A percentile compares a stretch with the other conserved stretches of the same genome.
These are phyloP conservation scores for Echeneis naucrates DNA, from an alignment of 2,797 vertebrate genomes.

Conservation along the genomic window DNA sequence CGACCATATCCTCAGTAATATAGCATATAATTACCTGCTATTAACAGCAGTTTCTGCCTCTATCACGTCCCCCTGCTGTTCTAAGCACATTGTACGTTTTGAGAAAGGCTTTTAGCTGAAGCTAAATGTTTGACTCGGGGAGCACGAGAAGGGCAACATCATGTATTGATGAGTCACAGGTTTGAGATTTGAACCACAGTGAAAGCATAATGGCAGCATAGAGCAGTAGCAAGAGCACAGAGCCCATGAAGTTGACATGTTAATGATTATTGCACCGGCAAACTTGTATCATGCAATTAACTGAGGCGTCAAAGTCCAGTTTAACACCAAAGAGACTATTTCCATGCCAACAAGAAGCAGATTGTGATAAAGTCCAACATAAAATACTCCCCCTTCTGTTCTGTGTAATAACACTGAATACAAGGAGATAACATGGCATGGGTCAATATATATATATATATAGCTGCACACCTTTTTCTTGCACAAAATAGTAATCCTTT, in stretches of 20 bases:
- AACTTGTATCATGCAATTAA: slow-evolving; percentile 49
- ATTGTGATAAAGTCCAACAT: slow-evolving; percentile 45
- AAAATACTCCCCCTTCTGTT: background rate
- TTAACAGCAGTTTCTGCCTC: slow-evolving; percentile 31
- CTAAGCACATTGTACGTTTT: background rate
- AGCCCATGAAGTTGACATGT: slow-evolving; percentile 32
- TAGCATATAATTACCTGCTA: slow-evolving; percentile 38
- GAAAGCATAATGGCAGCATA: slow-evolving; percentile 17
- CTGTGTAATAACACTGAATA: background rate
- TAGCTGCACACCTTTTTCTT: background rate
- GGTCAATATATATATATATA: too few relatives aligned
- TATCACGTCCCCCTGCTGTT: background rate
- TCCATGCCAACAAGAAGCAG: slow-evolving; percentile 46
- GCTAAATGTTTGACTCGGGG: background rate
- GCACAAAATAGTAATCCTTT: background rate
- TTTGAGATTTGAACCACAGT: slow-evolving; percentile 8
- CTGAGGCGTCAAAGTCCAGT: slow-evolving; percentile 69
- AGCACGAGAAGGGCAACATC: background rate
- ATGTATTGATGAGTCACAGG: background rate
- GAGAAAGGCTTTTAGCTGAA: slow-evolving; percentile 1
- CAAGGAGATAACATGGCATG: background rate
- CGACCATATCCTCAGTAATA: slow-evolving; percentile 11
- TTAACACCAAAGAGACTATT: slow-evolving; percentile 40
- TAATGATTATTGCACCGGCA: slow-evolving; percentile 72
- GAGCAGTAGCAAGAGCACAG: slow-evolving; percentile 21